Evolutionary conservation across 2,113 vertebrate genomes (phyloP).

Genomic region (Mugil cephalus): DNA sequence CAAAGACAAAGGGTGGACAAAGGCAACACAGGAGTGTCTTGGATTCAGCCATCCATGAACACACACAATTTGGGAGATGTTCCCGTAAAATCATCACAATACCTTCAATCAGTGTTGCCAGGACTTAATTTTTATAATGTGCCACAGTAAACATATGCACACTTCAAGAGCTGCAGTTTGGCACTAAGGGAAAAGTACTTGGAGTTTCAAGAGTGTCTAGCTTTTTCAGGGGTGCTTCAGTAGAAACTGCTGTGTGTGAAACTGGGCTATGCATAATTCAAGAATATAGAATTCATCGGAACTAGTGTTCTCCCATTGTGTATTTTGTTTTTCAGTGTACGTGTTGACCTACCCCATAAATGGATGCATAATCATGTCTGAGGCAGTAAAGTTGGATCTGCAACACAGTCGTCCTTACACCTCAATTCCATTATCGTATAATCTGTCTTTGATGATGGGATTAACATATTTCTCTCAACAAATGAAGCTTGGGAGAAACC

Average conservation of each 20-base stretch:
- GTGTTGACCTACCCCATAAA: no score
- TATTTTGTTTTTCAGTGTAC: not conserved
- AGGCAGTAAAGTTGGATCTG: not conserved
- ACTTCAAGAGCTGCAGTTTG: slow-evolving; percentile 5
- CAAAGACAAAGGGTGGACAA: slow-evolving; percentile 7
- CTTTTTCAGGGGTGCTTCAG: slow-evolving; percentile 7
- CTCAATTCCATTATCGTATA: no score
- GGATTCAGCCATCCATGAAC: not conserved
- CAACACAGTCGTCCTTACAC: not conserved
- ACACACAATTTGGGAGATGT: slow-evolving; percentile 5
- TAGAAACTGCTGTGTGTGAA: slow-evolving; percentile 14
- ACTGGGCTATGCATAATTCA: slow-evolving; percentile 2
- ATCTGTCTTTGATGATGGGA: no score
- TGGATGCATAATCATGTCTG: not conserved
- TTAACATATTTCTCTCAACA: no score
- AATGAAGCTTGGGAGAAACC: no score
- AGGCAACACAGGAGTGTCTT: not conserved
- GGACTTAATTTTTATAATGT: slow-evolving; percentile 11
- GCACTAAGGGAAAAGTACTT: not conserved
- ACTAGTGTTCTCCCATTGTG: no score
- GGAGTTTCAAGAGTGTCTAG: slow-evolving; percentile 2
- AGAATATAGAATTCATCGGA: not conserved
- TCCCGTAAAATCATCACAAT: slow-evolving; percentile 15
- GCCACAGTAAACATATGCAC: slow-evolving; percentile 16
- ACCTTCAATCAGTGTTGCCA: slow-evolving; percentile 9